These are phyloP conservation scores for Salvator merianae DNA, from an alignment of 2,113 vertebrate species.

Conservation along the genomic window DNA sequence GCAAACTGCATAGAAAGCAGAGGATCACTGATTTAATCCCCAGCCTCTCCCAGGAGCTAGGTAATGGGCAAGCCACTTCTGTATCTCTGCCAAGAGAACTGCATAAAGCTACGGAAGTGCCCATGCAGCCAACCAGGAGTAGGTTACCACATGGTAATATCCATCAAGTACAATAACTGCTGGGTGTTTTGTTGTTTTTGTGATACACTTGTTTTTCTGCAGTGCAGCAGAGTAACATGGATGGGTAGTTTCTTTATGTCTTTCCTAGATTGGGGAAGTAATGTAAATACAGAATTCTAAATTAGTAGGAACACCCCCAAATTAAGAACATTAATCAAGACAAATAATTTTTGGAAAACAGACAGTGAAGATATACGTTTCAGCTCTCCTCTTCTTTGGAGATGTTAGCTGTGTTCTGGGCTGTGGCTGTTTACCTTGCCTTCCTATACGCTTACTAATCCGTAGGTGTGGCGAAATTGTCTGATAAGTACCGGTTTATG, in stretches of 20 bases:
- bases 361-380: fast-evolving
- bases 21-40: no score
- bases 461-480: constrained; percentile 66
- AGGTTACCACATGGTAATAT: no score
- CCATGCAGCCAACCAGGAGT: no score
- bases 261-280: background rate
- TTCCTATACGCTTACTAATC: constrained; percentile 32
- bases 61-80: no score
- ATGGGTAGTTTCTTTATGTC: background rate
- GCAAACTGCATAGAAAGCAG: no score
- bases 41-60: no score
- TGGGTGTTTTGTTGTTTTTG: background rate
- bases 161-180: no score
- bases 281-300: background rate
- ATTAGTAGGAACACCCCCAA: background rate
- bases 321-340: background rate
- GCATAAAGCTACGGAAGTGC: no score
- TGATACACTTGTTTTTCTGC: no score
- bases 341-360: background rate
- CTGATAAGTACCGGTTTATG: constrained; percentile 72
- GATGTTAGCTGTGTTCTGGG: background rate
- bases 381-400: background rate
- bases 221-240: background rate
- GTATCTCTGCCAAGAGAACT: no score
- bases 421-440: constrained; percentile 49